Base-by-base conservation (phyloP, 2,888 invertebrate genomes). In the Cylloceria caligata region DNA sequence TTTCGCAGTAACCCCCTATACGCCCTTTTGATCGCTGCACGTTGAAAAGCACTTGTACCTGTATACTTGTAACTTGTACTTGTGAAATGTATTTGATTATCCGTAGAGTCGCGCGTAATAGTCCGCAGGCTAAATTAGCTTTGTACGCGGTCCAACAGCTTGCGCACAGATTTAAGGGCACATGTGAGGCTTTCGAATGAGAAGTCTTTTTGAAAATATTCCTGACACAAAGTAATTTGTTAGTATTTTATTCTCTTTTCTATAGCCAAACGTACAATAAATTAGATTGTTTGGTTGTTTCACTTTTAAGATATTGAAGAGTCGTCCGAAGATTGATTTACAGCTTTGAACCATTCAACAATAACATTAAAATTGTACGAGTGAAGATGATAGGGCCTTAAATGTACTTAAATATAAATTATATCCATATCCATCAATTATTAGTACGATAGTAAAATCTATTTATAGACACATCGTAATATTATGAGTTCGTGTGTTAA, bases 81-180 rank as follows among this genome's bases (percentile, higher is more conserved):
- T n/a, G 55, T 57, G 21, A 73, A 78, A 69, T 69, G 74, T 74
- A 81, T 81, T 81, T 81, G 78, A 81, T 78, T 81, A 74, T 71
- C 74, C 78, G n/a, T 78, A 27, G 45, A 55, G 39, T 60, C 57
- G 42, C 55, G 60, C 57, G 16, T 45, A 30, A 30, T 57, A 42
- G 55, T 27, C 49, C 64, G 62, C 64, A 78, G 57, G 78, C 81
- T 78, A 74, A 78, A 69, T 78, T 65, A 78, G 55, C 19, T 68
- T 65, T 65, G 30, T 19, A 60, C 24, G 52, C 47, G 49, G 36
- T 13, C 49, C 68, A 57, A 42, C 55, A 71, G 55, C 55, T 71
- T 71, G 27, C 42, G 19, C 16, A 42, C 13, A 34, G 36, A 68
- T 68, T 36, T 49, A 21, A 34, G 21, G 34, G 47, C 49, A 49